Evolutionary conservation across 2,888 invertebrate species (phyloP).

Genomic region (Parelbella ahira): DNA sequence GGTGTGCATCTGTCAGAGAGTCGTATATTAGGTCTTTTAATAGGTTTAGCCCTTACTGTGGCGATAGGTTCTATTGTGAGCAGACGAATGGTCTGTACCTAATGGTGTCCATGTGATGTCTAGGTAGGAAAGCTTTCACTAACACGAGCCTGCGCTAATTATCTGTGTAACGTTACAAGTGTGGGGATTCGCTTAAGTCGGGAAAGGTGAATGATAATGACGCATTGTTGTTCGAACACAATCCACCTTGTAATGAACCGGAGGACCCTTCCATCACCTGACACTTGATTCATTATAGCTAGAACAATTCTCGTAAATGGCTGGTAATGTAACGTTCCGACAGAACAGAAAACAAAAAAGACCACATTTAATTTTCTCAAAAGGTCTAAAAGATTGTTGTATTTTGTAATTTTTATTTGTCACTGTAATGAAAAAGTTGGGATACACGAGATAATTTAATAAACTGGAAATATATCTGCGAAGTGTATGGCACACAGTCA

Average conservation of each 20-base stretch:
- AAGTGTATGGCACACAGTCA: neutral
- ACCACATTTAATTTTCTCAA: too few species aligned
- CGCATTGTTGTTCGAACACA: slow-evolving; percentile 54
- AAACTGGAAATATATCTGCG: too few species aligned
- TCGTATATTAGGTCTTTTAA: too few species aligned
- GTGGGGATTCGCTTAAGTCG: slow-evolving; percentile 43
- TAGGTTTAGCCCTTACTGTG: too few species aligned
- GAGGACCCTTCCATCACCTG: slow-evolving; percentile 29
- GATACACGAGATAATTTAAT: too few species aligned
- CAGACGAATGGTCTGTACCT: slow-evolving; percentile 26
- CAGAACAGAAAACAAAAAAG: too few species aligned
- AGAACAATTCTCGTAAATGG: too few species aligned
- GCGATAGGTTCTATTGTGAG: slow-evolving; percentile 19
- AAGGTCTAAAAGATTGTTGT: too few species aligned
- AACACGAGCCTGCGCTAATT: slow-evolving; percentile 46
- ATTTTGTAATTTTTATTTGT: too few species aligned
- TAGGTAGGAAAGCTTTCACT: slow-evolving; percentile 58
- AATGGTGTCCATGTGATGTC: slow-evolving; percentile 43
- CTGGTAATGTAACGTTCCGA: too few species aligned
- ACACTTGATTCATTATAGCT: slow-evolving; percentile 9
- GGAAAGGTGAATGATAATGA: slow-evolving; percentile 57
- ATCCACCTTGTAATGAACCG: slow-evolving; percentile 47
- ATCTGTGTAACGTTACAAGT: slow-evolving; percentile 41
- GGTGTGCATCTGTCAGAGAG: too few species aligned
- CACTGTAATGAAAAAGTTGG: too few species aligned